Base-by-base conservation (phyloP, 2,797 vertebrate genomes). In the Chaetophractus vellerosus region DNA sequence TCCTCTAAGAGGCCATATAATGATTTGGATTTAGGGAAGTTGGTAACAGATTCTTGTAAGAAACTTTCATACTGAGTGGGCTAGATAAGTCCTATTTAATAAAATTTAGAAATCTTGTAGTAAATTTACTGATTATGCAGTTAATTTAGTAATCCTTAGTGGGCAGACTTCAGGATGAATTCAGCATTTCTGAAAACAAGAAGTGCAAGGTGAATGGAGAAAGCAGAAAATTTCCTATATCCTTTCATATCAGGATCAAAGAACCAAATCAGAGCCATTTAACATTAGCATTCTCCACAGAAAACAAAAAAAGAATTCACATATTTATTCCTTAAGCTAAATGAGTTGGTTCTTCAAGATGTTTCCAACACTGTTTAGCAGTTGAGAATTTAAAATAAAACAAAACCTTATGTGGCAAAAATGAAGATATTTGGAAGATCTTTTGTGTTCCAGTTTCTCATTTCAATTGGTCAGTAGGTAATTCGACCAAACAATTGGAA, bases 131-230 rank as follows among this genome's bases (percentile, higher is more conserved):
- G 48, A 64, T 41, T 36, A 59, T 74, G 41, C 93, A 95, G 63
- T 90, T 95, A 57, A 61, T 15, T 31, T 59, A 55, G n/a, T 59
- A 79, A 59, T 89, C 75, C 89, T 96, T 95, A 82, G 26, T 79
- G 78, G 26, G 23, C 57, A 93, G 69, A 64, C 71, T 31, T 83
- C n/a, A 55, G 64, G 86, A 80, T 72, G 69, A 93, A 63, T 69
- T 96, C 94, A 96, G 95, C 95, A 90, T 79, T 96, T 96, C 78
- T 97, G 55, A 45, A 93, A 96, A 94, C n/a, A 76, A 91, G 94
- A 97, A 97, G 91, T 96, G 92, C 91, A 85, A 0, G 59, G 1
- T 63, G 52, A 95, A 92, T 72, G 48, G 64, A 96, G 78, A 96
- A 96, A 96, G 93, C 48, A 93, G 69, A 94, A 91, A 61, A 57